These are phyloP conservation scores for Jaculus jaculus DNA, from an alignment of 2,113 vertebrate species.

Conservation along the genomic window DNA sequence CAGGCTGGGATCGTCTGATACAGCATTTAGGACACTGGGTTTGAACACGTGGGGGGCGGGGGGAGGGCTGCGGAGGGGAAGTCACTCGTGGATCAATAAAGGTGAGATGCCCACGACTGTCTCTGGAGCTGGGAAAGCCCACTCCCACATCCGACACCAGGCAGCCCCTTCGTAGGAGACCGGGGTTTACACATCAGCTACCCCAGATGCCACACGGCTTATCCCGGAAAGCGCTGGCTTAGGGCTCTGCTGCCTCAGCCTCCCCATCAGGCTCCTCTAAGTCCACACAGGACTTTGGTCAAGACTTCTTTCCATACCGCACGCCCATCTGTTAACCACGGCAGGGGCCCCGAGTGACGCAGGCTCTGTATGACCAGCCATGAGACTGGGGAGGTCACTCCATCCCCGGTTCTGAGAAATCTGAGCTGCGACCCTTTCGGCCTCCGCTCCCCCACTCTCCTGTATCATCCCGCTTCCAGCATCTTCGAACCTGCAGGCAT, in stretches of 20 bases:
- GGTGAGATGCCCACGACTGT: background rate
- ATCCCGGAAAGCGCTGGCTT: background rate
- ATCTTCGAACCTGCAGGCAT: background rate
- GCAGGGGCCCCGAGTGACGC: no score
- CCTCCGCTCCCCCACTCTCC: fast-evolving
- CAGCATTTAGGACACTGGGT: conserved; percentile 32
- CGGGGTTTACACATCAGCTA: background rate
- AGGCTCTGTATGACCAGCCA: background rate
- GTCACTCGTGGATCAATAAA: background rate
- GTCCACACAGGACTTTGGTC: background rate
- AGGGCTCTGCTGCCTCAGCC: background rate
- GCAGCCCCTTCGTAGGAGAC: background rate
- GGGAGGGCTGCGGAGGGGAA: background rate
- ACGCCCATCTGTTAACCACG: fast-evolving
- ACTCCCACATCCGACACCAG: fast-evolving
- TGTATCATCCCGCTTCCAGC: background rate
- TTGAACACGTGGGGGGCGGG: conserved; percentile 52
- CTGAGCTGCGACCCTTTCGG: background rate
- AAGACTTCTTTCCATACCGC: background rate
- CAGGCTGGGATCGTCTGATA: conserved; percentile 44
- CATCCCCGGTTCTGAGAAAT: background rate
- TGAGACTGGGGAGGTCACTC: no score
- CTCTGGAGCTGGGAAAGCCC: background rate
- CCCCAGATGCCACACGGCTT: fast-evolving
- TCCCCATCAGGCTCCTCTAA: background rate